Evolutionary conservation across 1,140 invertebrate genomes (phyloP).

Genomic region (Drosophila elegans): DNA sequence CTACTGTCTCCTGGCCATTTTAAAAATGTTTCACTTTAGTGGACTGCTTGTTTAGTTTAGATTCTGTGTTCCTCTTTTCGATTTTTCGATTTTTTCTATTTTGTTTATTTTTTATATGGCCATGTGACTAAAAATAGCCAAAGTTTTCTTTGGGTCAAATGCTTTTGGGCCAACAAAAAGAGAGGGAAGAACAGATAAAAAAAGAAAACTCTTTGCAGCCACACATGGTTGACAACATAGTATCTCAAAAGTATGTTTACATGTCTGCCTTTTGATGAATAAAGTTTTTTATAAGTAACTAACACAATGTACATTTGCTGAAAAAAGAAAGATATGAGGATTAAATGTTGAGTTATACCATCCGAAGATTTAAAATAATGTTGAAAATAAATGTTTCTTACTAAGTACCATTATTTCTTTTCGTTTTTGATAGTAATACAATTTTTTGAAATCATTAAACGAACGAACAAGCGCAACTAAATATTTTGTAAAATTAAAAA

Average conservation of each 20-base stretch:
- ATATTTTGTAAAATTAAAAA: too few species aligned
- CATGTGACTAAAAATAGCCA: constrained; percentile 45
- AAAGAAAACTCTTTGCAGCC: constrained; percentile 14
- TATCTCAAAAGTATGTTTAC: constrained; percentile 16
- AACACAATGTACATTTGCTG: background rate
- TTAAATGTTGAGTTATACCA: too few species aligned
- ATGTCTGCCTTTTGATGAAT: constrained; percentile 3
- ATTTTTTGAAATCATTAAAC: too few species aligned
- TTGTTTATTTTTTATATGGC: constrained; percentile 40
- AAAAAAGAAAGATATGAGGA: too few species aligned
- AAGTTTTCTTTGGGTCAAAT: constrained; percentile 59
- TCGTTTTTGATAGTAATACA: too few species aligned
- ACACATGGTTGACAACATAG: constrained; percentile 32
- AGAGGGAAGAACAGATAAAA: background rate
- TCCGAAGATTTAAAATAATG: too few species aligned
- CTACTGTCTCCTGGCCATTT: constrained; percentile 19
- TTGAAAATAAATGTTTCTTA: too few species aligned
- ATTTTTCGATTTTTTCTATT: constrained; percentile 11
- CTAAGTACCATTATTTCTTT: too few species aligned
- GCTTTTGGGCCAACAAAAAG: constrained; percentile 23
- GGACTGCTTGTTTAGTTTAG: constrained; percentile 41
- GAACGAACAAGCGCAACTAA: too few species aligned
- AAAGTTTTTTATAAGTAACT: constrained; percentile 6
- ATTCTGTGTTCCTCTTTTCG: constrained; percentile 22
- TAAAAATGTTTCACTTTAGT: constrained; percentile 45